These are phyloP conservation scores for Prolemur simus DNA, from an alignment of 2,113 vertebrate species.

Conservation along the genomic window DNA sequence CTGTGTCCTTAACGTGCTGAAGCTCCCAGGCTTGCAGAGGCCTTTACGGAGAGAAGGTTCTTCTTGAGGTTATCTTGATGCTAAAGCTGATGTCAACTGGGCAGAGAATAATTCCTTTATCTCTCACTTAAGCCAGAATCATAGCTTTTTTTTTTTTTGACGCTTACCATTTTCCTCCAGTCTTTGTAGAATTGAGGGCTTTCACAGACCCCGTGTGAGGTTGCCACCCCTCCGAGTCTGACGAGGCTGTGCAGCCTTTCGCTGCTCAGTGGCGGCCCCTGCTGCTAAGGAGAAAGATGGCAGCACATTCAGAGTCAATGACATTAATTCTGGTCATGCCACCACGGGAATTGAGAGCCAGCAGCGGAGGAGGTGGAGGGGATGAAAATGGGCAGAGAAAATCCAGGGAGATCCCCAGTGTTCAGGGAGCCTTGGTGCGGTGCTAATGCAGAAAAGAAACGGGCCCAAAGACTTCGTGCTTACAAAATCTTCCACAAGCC, in stretches of 20 bases:
- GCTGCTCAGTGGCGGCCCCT: constrained; percentile 70
- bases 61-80: neutral
- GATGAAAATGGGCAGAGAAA: neutral
- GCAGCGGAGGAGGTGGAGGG: neutral
- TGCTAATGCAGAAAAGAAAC: neutral
- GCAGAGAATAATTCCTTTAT: neutral
- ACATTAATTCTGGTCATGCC: neutral
- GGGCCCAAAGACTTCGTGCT: neutral
- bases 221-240: neutral
- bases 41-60: neutral
- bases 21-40: neutral
- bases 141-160: neutral
- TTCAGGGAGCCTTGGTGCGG: neutral
- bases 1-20: neutral
- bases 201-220: fast-evolving
- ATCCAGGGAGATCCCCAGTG: neutral
- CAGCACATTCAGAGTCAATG: neutral
- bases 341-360: neutral
- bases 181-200: neutral
- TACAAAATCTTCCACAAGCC: neutral
- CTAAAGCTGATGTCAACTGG: neutral
- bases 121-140: neutral
- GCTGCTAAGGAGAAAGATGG: constrained; percentile 29
- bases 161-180: neutral
- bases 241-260: neutral